Evolutionary conservation across 23 tunicate genomes (phyloP).

Genomic region (Aplidium turbinatum): DNA sequence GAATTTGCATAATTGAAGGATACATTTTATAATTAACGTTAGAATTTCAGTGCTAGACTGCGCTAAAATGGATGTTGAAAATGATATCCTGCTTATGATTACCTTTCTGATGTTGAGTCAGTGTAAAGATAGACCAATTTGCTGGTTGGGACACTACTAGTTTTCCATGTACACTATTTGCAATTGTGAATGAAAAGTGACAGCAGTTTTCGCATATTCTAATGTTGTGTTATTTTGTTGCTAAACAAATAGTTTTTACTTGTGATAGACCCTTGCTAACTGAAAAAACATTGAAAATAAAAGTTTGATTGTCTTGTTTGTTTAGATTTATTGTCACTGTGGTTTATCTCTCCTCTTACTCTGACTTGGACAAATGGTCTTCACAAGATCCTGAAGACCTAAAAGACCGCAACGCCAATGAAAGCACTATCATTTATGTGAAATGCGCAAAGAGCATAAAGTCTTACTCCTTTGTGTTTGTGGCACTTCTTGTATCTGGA

Average conservation of each 20-base stretch:
- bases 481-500: constrained; percentile 45
- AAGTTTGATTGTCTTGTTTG: neutral
- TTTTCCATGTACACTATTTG: too few relatives aligned
- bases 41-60: too few relatives aligned
- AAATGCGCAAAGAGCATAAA: constrained; percentile 56
- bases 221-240: too few relatives aligned
- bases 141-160: too few relatives aligned
- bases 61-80: too few relatives aligned
- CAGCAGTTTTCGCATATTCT: too few relatives aligned
- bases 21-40: too few relatives aligned
- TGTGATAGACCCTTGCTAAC: neutral
- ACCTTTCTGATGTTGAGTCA: too few relatives aligned
- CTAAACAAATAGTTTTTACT: too few relatives aligned
- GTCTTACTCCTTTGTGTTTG: constrained; percentile 51
- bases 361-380: constrained; percentile 42
- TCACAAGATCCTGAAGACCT: constrained; percentile 32
- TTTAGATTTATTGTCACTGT: constrained; percentile 59
- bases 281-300: neutral
- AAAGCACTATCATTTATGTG: constrained; percentile 30
- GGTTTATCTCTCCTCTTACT: constrained; percentile 29
- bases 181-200: too few relatives aligned
- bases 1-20: constrained; percentile 2
- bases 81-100: too few relatives aligned
- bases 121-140: too few relatives aligned
- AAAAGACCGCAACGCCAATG: constrained; percentile 33